phyloP scores from a whole-genome alignment of 2,113 vertebrate genomes.

The Thermophis baileyi region DNA sequence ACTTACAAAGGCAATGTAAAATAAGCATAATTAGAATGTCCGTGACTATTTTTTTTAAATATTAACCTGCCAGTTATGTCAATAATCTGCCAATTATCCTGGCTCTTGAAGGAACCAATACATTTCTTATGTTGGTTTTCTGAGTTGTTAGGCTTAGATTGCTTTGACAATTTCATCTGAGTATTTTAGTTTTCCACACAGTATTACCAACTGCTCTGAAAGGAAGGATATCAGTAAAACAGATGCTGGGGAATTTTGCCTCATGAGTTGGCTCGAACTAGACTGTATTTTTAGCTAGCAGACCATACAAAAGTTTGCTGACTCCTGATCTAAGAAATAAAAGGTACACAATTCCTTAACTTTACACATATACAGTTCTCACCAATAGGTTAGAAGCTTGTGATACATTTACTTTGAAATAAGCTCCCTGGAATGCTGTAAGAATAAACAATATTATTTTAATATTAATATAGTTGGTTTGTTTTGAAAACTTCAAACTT shows the following conservation, averaged over 20 bases:
- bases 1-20: not conserved
- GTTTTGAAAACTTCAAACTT: constrained; percentile 28
- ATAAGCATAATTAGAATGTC: constrained; percentile 17
- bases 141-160: constrained; percentile 34
- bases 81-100: constrained; percentile 46
- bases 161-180: constrained; percentile 41
- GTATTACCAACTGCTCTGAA: not conserved
- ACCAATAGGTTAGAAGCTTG: not conserved
- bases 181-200: constrained; percentile 33
- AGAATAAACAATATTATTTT: not conserved
- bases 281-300: not conserved
- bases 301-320: not conserved
- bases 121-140: constrained; percentile 48
- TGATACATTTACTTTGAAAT: constrained; percentile 8
- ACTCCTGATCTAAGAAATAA: not conserved
- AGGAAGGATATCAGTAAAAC: not conserved
- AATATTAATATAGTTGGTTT: not conserved
- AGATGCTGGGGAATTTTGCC: not conserved
- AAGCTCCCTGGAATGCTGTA: not conserved
- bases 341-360: not conserved
- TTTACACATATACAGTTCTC: not conserved
- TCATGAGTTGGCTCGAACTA: not conserved
- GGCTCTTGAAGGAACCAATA: constrained; percentile 22
- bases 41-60: constrained; percentile 16
- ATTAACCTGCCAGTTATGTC: constrained; percentile 29